Evolutionary conservation across 2,113 vertebrate species (phyloP).

Genomic region (Macaca mulatta): DNA sequence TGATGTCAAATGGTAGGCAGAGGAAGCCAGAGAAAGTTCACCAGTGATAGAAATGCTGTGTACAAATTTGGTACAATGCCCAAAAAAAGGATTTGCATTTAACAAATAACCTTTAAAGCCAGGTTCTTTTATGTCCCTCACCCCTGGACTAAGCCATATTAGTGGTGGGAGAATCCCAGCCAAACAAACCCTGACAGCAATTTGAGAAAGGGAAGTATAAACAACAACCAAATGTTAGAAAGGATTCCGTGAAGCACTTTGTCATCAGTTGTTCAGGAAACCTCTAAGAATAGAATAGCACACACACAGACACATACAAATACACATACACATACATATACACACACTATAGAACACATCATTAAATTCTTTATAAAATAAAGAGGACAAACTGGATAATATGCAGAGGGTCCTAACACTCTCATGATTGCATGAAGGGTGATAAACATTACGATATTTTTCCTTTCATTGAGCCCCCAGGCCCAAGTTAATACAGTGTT

Average conservation of each 20-base stretch:
- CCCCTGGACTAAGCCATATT: constrained; percentile 20
- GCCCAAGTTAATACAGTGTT: neutral
- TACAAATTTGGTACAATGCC: constrained; percentile 47
- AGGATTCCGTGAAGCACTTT: neutral
- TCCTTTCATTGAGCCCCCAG: neutral
- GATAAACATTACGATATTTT: neutral
- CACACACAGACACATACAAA: neutral
- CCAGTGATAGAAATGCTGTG: constrained; percentile 29
- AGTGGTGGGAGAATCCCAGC: neutral
- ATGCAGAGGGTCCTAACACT: neutral
- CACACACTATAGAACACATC: neutral
- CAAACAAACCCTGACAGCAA: neutral
- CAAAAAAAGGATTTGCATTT: constrained; percentile 62
- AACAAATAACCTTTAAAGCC: constrained; percentile 56
- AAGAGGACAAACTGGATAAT: neutral
- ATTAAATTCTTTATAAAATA: neutral
- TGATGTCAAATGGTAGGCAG: constrained; percentile 66
- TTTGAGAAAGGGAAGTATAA: neutral
- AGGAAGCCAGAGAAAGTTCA: constrained; percentile 53
- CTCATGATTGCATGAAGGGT: neutral
- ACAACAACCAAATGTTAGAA: neutral
- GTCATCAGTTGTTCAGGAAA: neutral
- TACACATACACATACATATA: neutral
- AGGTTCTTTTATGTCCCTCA: constrained; percentile 18
- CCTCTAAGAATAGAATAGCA: neutral